phyloP scores from a whole-genome alignment of 2,113 vertebrate species.

The Cyphomyrus plagiostoma region DNA sequence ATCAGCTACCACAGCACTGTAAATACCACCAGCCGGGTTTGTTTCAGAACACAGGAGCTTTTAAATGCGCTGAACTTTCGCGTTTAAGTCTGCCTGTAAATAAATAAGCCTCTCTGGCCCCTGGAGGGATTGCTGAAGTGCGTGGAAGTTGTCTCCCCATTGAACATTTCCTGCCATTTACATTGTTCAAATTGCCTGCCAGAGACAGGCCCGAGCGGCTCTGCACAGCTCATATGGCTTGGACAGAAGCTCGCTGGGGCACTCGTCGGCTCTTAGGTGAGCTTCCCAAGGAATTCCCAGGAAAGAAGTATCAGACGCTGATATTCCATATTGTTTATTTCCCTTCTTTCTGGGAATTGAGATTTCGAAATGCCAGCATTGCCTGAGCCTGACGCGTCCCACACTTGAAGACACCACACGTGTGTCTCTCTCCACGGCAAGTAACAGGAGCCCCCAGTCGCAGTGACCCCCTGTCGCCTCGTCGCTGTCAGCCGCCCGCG shows the following conservation, averaged over 20 bases:
- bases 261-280: slow-evolving; percentile 60
- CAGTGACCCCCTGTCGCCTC: slow-evolving; percentile 52
- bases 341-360: background rate
- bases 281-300: slow-evolving; percentile 66
- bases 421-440: background rate
- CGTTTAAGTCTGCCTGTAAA: background rate
- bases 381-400: background rate
- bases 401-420: background rate
- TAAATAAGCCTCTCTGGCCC: background rate
- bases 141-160: slow-evolving; percentile 41
- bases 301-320: slow-evolving; percentile 73
- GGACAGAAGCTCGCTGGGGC: slow-evolving; percentile 70
- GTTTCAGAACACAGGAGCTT: background rate
- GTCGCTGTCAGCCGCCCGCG: slow-evolving; percentile 58
- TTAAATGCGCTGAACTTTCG: background rate
- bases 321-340: slow-evolving; percentile 12
- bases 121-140: slow-evolving; percentile 27
- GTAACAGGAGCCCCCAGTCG: slow-evolving; percentile 47
- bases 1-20: background rate
- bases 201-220: slow-evolving; percentile 57
- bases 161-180: slow-evolving; percentile 64
- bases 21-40: background rate
- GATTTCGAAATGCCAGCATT: background rate
- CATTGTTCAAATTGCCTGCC: slow-evolving; percentile 64
- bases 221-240: slow-evolving; percentile 66